phyloP scores from a whole-genome alignment of 2,113 vertebrate species.

The Laterallus jamaicensis region DNA sequence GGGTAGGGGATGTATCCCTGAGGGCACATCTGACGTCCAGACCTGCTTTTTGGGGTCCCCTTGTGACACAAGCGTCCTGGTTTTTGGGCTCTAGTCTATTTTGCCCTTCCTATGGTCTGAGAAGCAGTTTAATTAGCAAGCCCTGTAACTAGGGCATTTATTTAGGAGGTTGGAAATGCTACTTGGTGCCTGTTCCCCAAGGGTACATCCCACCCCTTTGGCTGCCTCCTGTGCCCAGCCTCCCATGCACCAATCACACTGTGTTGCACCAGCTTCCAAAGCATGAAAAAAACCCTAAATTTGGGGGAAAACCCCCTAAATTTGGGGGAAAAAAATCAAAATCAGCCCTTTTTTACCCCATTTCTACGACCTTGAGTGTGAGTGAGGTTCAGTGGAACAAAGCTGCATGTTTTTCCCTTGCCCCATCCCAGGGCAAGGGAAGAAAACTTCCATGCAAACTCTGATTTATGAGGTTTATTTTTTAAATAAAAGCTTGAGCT shows the following conservation, averaged over 20 bases:
- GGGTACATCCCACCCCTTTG: accelerated
- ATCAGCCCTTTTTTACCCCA: accelerated
- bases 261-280: accelerated
- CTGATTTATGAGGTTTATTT: accelerated
- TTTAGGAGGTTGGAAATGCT: not conserved
- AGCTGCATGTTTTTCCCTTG: accelerated
- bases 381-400: not conserved
- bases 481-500: not conserved
- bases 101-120: not conserved
- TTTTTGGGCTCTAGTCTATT: not conserved
- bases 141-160: not conserved
- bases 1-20: not conserved
- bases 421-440: not conserved
- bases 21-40: not conserved
- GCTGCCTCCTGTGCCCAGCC: accelerated
- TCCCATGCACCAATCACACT: accelerated
- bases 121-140: not conserved
- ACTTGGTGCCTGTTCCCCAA: accelerated
- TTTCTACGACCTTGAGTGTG: accelerated
- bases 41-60: not conserved
- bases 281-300: accelerated
- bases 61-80: accelerated
- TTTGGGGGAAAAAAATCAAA: accelerated
- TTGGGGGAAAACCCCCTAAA: accelerated
- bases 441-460: accelerated